Conservation (phyloP, 35 echinoderm and acorn worm species). For the Eucidaris tribuloides region DNA sequence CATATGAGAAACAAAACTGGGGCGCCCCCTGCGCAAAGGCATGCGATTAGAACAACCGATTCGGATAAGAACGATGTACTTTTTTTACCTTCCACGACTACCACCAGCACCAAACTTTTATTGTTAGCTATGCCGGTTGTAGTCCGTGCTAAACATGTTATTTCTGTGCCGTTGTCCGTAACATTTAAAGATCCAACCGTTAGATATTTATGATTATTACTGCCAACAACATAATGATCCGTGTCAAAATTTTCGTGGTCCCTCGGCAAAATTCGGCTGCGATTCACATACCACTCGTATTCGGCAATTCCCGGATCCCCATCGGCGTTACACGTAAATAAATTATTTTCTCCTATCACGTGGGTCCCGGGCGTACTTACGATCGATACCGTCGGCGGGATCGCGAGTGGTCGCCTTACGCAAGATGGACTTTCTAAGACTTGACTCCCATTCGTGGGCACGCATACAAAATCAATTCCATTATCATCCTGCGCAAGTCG, state of each 20-base stretch:
- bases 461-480: background rate
- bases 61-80: background rate
- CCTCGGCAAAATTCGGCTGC: background rate
- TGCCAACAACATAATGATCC: background rate
- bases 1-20: constrained; percentile 8
- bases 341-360: background rate
- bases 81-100: background rate
- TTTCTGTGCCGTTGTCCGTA: background rate
- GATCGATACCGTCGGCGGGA: background rate
- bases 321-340: background rate
- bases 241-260: background rate
- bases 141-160: constrained; percentile 4
- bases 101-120: background rate
- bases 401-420: background rate
- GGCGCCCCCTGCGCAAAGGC: background rate
- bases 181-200: background rate
- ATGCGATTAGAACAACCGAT: constrained; percentile 1
- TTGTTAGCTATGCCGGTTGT: background rate
- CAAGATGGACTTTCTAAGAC: background rate
- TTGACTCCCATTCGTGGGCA: background rate
- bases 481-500: background rate
- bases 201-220: background rate
- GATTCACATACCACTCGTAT: background rate
- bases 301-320: background rate
- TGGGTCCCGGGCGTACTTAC: background rate